Evolutionary conservation across 2,888 invertebrate genomes (phyloP).

Genomic region (Ormyrus labotus): DNA sequence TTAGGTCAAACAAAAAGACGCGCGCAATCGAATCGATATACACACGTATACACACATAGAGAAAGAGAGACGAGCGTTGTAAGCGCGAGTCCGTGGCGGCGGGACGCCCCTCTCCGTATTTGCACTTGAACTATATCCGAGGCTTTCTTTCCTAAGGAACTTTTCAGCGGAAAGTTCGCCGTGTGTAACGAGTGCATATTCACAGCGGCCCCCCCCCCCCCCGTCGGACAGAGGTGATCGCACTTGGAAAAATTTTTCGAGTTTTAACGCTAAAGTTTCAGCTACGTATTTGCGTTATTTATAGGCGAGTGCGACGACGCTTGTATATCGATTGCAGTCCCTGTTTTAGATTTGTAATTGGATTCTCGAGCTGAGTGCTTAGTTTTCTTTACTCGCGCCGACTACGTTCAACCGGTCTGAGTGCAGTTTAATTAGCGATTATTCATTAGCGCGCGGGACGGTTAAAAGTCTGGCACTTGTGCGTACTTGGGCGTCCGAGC

Average conservation of each 20-base stretch:
- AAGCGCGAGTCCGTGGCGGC: background rate
- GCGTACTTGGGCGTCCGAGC: too few relatives aligned
- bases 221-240: background rate
- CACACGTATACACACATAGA: background rate
- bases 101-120: background rate
- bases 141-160: background rate
- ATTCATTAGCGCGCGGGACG: too few relatives aligned
- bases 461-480: too few relatives aligned
- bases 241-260: background rate
- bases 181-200: background rate
- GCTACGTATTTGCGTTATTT: too few relatives aligned
- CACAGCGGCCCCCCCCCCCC: background rate
- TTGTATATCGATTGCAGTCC: too few relatives aligned
- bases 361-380: too few relatives aligned
- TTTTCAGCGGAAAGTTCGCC: constrained; percentile 13
- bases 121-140: constrained; percentile 28
- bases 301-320: too few relatives aligned
- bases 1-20: constrained; percentile 37
- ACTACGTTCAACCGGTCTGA: too few relatives aligned
- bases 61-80: background rate
- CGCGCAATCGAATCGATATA: constrained; percentile 36
- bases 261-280: too few relatives aligned
- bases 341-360: too few relatives aligned
- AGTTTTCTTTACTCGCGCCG: too few relatives aligned
- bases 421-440: too few relatives aligned